These are phyloP conservation scores for Peribatodes rhomboidaria DNA, from an alignment of 2,888 invertebrate genomes.

Conservation along the genomic window DNA sequence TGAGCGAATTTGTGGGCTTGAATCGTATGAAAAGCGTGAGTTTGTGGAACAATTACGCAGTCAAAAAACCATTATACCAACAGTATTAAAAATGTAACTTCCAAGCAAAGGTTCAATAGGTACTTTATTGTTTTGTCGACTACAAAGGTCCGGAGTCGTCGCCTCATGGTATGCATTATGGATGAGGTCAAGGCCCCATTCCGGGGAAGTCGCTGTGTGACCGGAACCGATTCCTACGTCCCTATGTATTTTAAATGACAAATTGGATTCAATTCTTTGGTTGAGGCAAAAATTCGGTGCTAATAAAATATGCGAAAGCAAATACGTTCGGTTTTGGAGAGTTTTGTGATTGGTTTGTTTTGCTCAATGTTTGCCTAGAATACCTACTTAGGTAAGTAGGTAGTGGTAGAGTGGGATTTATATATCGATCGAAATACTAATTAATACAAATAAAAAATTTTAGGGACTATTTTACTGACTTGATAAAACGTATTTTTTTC, in stretches of 20 bases:
- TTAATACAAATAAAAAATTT: no score
- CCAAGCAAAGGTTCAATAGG: conserved; percentile 47
- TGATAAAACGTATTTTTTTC: no score
- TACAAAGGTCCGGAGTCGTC: conserved; percentile 57
- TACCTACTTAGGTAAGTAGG: not conserved
- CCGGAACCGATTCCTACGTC: conserved; percentile 48
- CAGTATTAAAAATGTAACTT: conserved; percentile 38
- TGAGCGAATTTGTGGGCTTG: not conserved
- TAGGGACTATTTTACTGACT: no score
- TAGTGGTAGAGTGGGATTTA: not conserved
- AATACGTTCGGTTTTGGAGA: not conserved
- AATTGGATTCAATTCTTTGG: conserved; percentile 39
- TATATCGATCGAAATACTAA: not conserved
- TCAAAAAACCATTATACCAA: conserved; percentile 11
- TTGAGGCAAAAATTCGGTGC: conserved; percentile 6
- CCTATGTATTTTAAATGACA: conserved; percentile 43
- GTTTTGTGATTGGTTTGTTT: conserved; percentile 17
- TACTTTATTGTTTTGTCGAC: conserved; percentile 55
- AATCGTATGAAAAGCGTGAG: conserved; percentile 1
- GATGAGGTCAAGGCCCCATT: conserved; percentile 79
- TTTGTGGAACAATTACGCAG: conserved; percentile 4
- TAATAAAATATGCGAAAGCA: conserved; percentile 20
- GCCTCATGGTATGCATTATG: conserved; percentile 70
- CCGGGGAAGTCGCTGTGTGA: conserved; percentile 59
- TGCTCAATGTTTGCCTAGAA: not conserved